Conservation (phyloP, 2,113 vertebrate species). For the Petroica traversi region DNA sequence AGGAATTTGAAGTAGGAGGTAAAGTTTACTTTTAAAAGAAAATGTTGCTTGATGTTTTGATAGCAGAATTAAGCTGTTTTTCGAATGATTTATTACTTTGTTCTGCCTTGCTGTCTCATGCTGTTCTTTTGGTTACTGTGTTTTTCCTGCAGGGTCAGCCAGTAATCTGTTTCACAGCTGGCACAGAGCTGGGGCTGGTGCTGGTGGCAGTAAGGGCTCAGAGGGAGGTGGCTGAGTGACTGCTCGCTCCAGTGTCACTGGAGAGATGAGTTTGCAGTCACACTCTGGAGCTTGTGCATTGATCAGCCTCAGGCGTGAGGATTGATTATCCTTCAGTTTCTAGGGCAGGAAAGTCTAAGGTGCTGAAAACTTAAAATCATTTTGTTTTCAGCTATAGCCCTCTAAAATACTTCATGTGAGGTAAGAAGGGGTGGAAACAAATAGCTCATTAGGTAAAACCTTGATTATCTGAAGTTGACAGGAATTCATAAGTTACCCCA, state of each 20-base stretch:
- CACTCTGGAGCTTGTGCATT: background rate
- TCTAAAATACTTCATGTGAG: background rate
- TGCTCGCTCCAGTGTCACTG: background rate
- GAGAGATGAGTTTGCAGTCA: background rate
- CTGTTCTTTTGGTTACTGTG: background rate
- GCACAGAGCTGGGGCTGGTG: background rate
- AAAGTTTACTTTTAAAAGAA: background rate
- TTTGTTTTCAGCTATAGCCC: background rate
- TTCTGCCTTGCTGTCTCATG: background rate
- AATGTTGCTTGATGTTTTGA: background rate
- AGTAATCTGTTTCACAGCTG: background rate
- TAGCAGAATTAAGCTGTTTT: background rate
- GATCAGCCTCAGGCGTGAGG: background rate
- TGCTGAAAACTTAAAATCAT: background rate
- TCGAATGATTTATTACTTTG: background rate
- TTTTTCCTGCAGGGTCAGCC: background rate
- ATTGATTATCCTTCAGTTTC: background rate
- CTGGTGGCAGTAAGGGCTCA: background rate
- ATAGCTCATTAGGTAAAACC: background rate
- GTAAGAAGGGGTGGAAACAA: background rate
- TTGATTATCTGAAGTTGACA: background rate
- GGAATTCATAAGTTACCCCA: fast-evolving
- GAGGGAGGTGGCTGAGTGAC: background rate
- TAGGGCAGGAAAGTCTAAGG: background rate
- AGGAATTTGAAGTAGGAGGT: background rate